phyloP scores from a whole-genome alignment of 2,888 invertebrate species.

The Spodoptera picta region DNA sequence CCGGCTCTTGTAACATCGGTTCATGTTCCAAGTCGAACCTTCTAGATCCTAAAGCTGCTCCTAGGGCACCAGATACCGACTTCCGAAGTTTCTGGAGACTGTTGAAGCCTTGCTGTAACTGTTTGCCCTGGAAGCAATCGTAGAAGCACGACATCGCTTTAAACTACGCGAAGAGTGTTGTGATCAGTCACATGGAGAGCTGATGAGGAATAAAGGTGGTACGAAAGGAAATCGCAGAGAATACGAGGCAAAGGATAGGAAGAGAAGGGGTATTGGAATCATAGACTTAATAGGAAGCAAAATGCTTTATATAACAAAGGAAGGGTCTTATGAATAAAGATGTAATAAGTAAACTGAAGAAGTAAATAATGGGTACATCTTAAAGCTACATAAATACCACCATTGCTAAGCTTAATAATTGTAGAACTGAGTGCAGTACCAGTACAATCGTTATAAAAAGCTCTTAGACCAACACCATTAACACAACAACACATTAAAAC shows the following conservation, averaged over 20 bases:
- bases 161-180: conserved; percentile 77
- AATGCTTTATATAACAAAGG: background rate
- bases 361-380: background rate
- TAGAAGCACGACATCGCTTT: conserved; percentile 88
- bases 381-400: background rate
- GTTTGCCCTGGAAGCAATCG: conserved; percentile 88
- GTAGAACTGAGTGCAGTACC: background rate
- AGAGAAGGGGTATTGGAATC: background rate
- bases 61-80: conserved; percentile 90
- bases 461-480: conserved; percentile 18
- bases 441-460: background rate
- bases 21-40: conserved; percentile 86
- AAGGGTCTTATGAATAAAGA: background rate
- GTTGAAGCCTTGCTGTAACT: conserved; percentile 88
- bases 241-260: background rate
- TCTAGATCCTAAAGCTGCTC: conserved; percentile 85
- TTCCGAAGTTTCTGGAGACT: conserved; percentile 92
- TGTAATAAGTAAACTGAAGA: background rate
- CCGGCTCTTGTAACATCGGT: conserved; percentile 83
- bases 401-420: too few species aligned
- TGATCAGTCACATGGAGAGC: conserved; percentile 55
- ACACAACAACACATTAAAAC: background rate
- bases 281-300: conserved; percentile 10
- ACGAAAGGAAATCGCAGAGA: conserved; percentile 15
- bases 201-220: conserved; percentile 84